Conservation (phyloP, 2,888 invertebrate species). For the Tiliacea aurago region DNA sequence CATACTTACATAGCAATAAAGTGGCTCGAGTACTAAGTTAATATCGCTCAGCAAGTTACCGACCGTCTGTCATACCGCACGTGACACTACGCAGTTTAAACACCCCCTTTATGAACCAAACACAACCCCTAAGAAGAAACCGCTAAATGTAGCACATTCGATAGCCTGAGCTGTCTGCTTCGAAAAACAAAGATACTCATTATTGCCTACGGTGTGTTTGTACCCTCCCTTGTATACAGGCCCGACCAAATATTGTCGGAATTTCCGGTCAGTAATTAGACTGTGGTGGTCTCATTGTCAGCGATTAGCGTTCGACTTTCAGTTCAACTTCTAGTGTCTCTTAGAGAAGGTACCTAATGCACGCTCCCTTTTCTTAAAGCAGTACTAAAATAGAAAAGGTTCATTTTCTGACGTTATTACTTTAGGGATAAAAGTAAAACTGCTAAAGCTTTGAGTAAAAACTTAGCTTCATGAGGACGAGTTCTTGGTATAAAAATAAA, state of each 20-base stretch:
- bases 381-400: too few species aligned
- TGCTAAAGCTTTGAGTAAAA: neutral
- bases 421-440: neutral
- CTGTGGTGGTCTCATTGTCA: neutral
- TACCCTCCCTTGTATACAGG: neutral
- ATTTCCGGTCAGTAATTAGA: conserved; percentile 15
- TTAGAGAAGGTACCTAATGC: neutral
- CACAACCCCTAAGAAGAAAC: neutral
- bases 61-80: conserved; percentile 14
- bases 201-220: neutral
- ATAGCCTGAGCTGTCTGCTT: neutral
- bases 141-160: neutral
- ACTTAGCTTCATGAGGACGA: neutral
- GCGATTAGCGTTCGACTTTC: neutral
- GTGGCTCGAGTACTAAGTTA: neutral
- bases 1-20: conserved; percentile 7
- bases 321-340: neutral
- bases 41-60: conserved; percentile 15
- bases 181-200: conserved; percentile 13
- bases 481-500: neutral
- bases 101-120: neutral
- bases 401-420: neutral
- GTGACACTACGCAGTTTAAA: conserved; percentile 12
- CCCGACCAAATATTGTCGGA: conserved; percentile 10
- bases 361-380: neutral